Evolutionary conservation across 2,888 invertebrate species (phyloP).

Genomic region (Folsomia candida): DNA sequence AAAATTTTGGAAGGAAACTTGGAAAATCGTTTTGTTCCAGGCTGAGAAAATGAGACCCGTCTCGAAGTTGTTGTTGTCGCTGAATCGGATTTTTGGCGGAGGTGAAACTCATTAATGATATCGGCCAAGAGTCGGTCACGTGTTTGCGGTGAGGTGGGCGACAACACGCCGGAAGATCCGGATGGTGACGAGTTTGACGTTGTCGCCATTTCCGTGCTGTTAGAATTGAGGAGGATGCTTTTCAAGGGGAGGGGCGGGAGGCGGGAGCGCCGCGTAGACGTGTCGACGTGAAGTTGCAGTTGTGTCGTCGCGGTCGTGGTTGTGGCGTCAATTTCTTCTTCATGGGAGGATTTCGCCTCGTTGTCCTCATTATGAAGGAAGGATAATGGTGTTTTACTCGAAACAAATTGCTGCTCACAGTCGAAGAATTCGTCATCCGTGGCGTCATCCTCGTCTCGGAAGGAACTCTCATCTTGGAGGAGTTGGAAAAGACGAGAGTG

Average conservation of each 20-base stretch:
- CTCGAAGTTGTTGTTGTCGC: not conserved
- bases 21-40: conserved; percentile 16
- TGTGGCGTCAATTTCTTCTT: no score
- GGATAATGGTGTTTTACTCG: no score
- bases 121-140: conserved; percentile 50
- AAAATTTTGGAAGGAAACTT: conserved; percentile 51
- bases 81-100: conserved; percentile 26
- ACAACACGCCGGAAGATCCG: conserved; percentile 48
- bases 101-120: conserved; percentile 50
- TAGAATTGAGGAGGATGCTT: conserved; percentile 36
- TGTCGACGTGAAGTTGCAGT: conserved; percentile 21
- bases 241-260: conserved; percentile 42
- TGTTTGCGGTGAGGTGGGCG: conserved; percentile 49
- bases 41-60: no score
- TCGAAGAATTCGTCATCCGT: conserved; percentile 53
- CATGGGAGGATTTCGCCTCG: no score
- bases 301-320: conserved; percentile 27
- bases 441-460: conserved; percentile 50
- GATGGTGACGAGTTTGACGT: conserved; percentile 48
- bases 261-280: conserved; percentile 34
- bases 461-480: conserved; percentile 62
- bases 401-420: not conserved
- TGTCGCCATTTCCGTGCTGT: conserved; percentile 41
- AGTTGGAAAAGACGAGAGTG: conserved; percentile 69
- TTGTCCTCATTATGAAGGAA: no score